Evolutionary conservation across 1,140 invertebrate genomes (phyloP).

Genomic region (Cydia fagiglandana): DNA sequence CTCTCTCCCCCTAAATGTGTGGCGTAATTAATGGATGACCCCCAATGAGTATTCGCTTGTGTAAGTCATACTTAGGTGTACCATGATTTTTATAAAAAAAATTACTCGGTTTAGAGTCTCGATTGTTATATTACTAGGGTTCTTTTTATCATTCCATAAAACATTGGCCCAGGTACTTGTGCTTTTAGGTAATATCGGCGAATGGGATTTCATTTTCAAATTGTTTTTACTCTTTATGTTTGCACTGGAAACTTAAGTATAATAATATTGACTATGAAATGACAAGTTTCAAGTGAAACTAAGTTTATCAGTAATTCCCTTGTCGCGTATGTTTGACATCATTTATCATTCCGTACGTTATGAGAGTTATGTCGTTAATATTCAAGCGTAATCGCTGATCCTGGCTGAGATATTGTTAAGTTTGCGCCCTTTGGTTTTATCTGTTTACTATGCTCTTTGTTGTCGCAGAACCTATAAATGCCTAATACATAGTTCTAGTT

Average conservation of each 20-base stretch:
- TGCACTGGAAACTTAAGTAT: neutral
- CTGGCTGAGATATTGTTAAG: neutral
- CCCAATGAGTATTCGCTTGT: no score
- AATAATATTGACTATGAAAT: neutral
- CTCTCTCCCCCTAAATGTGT: no score
- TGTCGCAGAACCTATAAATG: neutral
- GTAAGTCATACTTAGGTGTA: no score
- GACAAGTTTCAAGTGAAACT: neutral
- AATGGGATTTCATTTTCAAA: no score
- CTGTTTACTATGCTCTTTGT: neutral
- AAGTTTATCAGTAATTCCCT: conserved; percentile 28
- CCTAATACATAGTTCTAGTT: neutral
- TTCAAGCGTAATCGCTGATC: neutral
- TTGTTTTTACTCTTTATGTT: no score
- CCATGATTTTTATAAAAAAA: no score
- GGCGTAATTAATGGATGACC: no score
- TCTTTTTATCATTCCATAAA: no score
- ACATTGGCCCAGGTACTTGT: no score
- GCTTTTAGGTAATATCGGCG: no score
- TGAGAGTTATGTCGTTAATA: conserved; percentile 25
- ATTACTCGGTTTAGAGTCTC: no score
- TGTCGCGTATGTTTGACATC: conserved; percentile 23
- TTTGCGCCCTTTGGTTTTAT: neutral
- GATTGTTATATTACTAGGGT: no score
- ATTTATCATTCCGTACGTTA: conserved; percentile 24